Base-by-base conservation (phyloP, 2,797 vertebrate species). In the Chloroceryle inda region DNA sequence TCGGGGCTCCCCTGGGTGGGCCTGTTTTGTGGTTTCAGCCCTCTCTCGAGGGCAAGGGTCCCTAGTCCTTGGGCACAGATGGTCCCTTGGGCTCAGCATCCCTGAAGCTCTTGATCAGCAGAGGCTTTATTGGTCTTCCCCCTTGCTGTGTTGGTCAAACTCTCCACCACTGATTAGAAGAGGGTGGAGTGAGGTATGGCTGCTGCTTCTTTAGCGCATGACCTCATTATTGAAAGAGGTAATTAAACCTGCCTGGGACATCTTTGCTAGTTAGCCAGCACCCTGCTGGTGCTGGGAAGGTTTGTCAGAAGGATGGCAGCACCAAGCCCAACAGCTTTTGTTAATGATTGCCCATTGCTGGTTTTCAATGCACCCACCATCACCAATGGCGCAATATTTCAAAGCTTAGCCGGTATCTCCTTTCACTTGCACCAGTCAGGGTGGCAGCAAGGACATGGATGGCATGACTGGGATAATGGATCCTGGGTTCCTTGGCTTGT, bases 351-450 rank as follows among this genome's bases (percentile, higher is more conserved):
- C 31, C 61, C 22, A 2, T 6, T 4, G 6, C 33, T 2, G 1
- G 27, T 38, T 76, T 35, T 40, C 20, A 13, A 2, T 2, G 1
- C 2, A 2, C 45, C 56, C 3, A 14, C 35, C 27, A 5, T 29
- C 13, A 3, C 35, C 0, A 0, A 6, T 2, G 21, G 40, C 10
- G n/a, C 23, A 9, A 2, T 12, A 29, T 52, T 16, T 38, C 26
- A 26, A 8, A 2, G 5, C 14, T 35, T 6, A 50, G 33, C 17
- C 37, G 22, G 31, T 2, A 0, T 45, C 16, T n/a, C 26, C 31
- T 42, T 53, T 53, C 1, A 0, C 35, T 64, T 5, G 0, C 0
- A 3, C 37, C 1, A 0, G 10, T 19, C 8, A 7, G 19, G 33
- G 29, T 1, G 6, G 50, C 31, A 17, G 82, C 29, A 1, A 44